Conservation (phyloP, 2,113 vertebrate species). For the Geococcyx californianus region DNA sequence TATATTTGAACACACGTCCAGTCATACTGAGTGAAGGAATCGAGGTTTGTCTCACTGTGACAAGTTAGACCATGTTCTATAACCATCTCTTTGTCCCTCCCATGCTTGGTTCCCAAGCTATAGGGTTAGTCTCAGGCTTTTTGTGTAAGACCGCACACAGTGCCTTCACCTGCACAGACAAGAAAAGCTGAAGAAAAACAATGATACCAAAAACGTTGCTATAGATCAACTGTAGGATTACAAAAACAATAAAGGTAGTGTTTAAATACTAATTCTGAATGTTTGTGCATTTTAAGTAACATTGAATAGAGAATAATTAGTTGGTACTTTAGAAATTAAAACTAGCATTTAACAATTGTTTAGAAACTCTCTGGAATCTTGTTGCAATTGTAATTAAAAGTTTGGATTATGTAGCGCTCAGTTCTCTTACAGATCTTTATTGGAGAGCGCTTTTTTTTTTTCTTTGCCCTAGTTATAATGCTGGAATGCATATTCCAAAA, state of each 20-base stretch:
- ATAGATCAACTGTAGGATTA: not conserved
- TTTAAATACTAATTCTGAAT: not conserved
- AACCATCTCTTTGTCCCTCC: no score
- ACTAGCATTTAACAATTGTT: not conserved
- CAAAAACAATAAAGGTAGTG: not conserved
- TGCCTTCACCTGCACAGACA: not conserved
- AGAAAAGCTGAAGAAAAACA: not conserved
- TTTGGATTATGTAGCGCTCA: not conserved
- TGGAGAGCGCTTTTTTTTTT: not conserved
- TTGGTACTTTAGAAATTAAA: not conserved
- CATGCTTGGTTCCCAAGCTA: no score
- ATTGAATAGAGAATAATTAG: not conserved
- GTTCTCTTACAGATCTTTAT: not conserved
- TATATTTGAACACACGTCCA: no score
- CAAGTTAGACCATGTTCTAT: no score
- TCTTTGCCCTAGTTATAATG: not conserved
- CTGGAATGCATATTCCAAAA: not conserved
- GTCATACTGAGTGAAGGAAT: no score
- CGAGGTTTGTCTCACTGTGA: no score
- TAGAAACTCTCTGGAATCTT: not conserved
- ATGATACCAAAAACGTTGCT: not conserved
- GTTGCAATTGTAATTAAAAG: not conserved
- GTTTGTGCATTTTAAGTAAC: not conserved
- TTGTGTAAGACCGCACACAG: not conserved
- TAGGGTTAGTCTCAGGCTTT: no score